A percentile compares a stretch with the other conserved stretches of the same genome.
Conservation (phyloP, 2,113 vertebrate species). For the Pristiophorus japonicus region DNA sequence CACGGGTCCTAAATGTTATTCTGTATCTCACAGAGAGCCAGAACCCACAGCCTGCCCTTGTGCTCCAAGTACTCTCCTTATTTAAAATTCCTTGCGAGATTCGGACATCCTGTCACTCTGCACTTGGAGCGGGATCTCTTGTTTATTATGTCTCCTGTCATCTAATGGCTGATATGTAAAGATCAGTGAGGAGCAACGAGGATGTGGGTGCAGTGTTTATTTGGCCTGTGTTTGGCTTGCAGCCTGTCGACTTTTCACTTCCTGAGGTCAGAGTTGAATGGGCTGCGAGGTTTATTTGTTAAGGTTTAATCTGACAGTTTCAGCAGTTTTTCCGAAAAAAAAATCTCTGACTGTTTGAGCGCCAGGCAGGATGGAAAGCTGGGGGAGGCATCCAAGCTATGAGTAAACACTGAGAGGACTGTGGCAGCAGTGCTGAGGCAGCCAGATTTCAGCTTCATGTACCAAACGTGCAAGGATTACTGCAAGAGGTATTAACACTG, state of each 20-base stretch:
- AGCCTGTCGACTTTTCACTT: background rate
- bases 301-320: constrained; percentile 1
- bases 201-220: background rate
- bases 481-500: background rate
- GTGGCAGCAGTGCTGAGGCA: background rate
- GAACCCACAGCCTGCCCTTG: background rate
- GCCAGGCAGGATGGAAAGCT: constrained; percentile 21
- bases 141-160: background rate
- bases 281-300: background rate
- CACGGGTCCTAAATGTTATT: background rate
- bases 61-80: background rate
- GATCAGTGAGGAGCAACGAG: background rate
- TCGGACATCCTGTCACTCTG: background rate
- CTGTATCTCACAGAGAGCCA: background rate
- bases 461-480: background rate
- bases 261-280: constrained; percentile 25
- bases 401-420: constrained; percentile 1
- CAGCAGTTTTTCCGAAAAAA: background rate
- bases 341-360: background rate
- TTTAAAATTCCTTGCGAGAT: background rate
- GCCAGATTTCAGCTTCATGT: background rate
- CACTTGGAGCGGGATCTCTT: background rate
- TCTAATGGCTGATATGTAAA: background rate
- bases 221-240: background rate
- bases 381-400: background rate